Conservation (phyloP, 2,113 vertebrate species). For the Semnornis frantzii region DNA sequence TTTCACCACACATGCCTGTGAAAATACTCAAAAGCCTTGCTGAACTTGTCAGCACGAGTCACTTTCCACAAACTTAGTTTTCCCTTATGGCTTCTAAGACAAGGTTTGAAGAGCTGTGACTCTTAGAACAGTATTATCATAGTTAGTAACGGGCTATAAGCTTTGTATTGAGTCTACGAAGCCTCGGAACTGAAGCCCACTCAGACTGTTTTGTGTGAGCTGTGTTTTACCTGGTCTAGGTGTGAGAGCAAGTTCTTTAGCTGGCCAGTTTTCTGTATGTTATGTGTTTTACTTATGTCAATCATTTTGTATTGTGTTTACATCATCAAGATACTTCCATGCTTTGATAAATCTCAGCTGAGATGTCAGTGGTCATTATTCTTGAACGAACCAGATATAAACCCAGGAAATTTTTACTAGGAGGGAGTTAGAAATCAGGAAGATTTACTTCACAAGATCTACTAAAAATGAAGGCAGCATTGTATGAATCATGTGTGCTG, state of each 20-base stretch:
- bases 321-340: neutral
- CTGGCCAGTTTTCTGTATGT: neutral
- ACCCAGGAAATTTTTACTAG: neutral
- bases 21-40: neutral
- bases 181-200: neutral
- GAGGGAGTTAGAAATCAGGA: neutral
- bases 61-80: neutral
- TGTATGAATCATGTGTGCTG: neutral
- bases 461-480: neutral
- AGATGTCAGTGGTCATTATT: neutral
- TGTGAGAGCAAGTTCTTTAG: neutral
- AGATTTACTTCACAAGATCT: neutral
- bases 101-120: neutral
- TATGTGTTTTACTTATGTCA: neutral
- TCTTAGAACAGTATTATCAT: neutral
- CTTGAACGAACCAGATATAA: neutral
- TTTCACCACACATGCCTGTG: neutral
- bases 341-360: constrained; percentile 13
- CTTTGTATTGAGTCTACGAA: neutral
- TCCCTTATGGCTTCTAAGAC: neutral
- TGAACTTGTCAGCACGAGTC: neutral
- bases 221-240: neutral
- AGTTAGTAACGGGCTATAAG: neutral
- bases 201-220: neutral
- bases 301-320: neutral